These are phyloP conservation scores for Drosophila kikkawai DNA, from an alignment of 1,140 invertebrate genomes.

Conservation along the genomic window DNA sequence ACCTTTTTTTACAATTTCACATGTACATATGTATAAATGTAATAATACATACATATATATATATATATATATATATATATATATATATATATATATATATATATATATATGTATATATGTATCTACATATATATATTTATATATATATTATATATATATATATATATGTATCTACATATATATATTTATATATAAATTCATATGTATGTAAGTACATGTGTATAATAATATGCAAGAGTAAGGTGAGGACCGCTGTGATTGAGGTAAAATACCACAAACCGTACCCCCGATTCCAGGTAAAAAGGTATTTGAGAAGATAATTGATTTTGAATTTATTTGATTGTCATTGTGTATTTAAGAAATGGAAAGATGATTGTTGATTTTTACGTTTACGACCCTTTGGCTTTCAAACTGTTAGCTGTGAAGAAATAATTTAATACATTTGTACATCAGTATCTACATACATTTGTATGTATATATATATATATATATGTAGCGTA, in stretches of 20 bases:
- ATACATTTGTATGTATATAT: background rate
- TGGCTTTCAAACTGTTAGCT: background rate
- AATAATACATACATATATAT: conserved; percentile 2
- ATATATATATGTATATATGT: background rate
- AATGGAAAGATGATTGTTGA: conserved; percentile 58
- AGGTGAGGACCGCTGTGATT: background rate
- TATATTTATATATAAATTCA: background rate
- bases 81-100: background rate
- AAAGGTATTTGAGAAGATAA: conserved; percentile 49
- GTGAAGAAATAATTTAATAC: background rate
- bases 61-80: background rate
- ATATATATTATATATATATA: conserved; percentile 11
- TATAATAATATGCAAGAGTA: background rate
- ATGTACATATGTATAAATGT: background rate
- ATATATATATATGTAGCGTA: no score
- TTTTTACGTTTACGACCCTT: conserved; percentile 47
- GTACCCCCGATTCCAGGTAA: conserved; percentile 25
- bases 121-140: background rate
- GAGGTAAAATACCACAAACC: conserved; percentile 1
- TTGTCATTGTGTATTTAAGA: conserved; percentile 61
- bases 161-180: background rate
- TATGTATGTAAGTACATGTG: background rate
- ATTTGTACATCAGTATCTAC: background rate
- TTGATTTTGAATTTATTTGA: conserved; percentile 57
- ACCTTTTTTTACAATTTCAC: no score